Evolutionary conservation across 2,113 vertebrate genomes (phyloP).

Genomic region (Andinoacara biseriatus): DNA sequence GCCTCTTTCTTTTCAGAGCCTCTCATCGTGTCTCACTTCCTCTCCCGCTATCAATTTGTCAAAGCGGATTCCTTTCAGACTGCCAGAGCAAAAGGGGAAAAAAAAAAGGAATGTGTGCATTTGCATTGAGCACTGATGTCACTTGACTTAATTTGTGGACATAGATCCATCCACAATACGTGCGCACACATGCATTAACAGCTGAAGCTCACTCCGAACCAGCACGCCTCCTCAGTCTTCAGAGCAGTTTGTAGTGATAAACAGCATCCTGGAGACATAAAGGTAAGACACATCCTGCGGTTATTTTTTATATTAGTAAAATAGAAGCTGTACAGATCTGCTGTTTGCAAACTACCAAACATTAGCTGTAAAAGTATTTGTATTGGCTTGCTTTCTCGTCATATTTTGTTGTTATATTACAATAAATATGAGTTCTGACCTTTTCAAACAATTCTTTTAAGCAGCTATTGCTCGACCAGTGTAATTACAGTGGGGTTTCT

Average conservation of each 20-base stretch:
- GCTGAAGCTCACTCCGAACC: conserved; percentile 24
- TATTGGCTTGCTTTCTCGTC: background rate
- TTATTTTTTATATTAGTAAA: background rate
- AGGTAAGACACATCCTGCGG: conserved; percentile 49
- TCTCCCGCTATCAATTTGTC: conserved; percentile 41
- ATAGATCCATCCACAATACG: conserved; percentile 14
- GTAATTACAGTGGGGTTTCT: background rate
- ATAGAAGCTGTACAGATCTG: background rate
- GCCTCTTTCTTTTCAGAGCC: conserved; percentile 60
- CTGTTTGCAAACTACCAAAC: background rate
- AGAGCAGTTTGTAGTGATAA: conserved; percentile 16
- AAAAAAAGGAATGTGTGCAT: conserved; percentile 5
- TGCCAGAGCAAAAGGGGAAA: background rate
- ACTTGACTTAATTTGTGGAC: conserved; percentile 49
- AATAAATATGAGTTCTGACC: background rate
- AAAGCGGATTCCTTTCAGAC: conserved; percentile 32
- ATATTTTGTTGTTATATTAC: background rate
- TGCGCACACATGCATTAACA: conserved; percentile 6
- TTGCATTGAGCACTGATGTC: conserved; percentile 45
- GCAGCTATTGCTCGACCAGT: background rate
- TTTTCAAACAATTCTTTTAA: background rate
- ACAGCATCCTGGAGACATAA: conserved; percentile 20
- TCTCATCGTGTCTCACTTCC: conserved; percentile 53
- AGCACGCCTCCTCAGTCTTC: conserved; percentile 14
- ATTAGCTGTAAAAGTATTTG: background rate